Conservation (phyloP, 2,888 invertebrate genomes). For the Caenorhabditis sp. region DNA sequence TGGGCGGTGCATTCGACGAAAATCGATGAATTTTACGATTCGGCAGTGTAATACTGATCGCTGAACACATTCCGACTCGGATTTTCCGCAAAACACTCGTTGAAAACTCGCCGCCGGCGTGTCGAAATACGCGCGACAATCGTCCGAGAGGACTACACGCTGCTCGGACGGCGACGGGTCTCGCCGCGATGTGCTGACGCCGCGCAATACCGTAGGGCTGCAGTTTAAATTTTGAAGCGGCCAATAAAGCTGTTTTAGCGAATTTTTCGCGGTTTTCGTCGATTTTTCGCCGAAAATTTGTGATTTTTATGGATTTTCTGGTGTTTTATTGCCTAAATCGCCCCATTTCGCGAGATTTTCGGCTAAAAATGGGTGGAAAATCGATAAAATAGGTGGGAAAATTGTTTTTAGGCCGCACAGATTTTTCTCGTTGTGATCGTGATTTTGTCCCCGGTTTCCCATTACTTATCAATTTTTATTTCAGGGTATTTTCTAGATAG, state of each 20-base stretch:
- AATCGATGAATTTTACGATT: conserved; percentile 38
- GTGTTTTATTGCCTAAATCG: not conserved
- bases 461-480: conserved; percentile 44
- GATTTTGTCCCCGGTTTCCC: not conserved
- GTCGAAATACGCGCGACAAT: conserved; percentile 24
- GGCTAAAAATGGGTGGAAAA: not conserved
- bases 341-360: not conserved
- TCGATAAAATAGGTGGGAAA: not conserved
- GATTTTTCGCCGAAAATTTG: not conserved
- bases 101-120: conserved; percentile 4
- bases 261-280: conserved; percentile 20
- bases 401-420: conserved; percentile 35
- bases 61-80: conserved; percentile 26
- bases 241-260: not conserved
- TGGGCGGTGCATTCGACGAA: no score
- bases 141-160: conserved; percentile 59
- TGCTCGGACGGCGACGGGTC: conserved; percentile 41
- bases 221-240: conserved; percentile 50
- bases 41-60: conserved; percentile 33
- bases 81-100: conserved; percentile 35
- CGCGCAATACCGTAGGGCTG: conserved; percentile 69
- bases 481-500: conserved; percentile 79
- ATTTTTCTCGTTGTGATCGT: not conserved
- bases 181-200: conserved; percentile 65
- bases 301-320: not conserved